These are phyloP conservation scores for Thumatha senex DNA, from an alignment of 2,888 invertebrate species.

Conservation along the genomic window DNA sequence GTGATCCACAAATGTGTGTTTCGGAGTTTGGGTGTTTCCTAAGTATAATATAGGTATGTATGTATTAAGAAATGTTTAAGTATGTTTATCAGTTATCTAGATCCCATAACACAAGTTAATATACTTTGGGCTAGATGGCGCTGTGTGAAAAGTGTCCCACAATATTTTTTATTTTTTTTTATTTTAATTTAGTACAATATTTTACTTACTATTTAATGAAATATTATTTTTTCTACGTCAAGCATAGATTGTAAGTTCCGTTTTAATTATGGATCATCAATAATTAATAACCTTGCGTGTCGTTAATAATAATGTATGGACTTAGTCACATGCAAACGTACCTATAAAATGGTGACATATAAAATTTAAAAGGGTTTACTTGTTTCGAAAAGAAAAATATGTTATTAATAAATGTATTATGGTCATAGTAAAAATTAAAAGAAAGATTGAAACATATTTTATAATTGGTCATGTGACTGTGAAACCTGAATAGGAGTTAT, in stretches of 20 bases:
- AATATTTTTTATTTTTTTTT: neutral
- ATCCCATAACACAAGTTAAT: too few species aligned
- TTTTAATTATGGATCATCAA: conserved; percentile 25
- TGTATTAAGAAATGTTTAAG: too few species aligned
- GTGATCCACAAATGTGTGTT: too few species aligned
- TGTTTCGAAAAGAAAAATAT: neutral
- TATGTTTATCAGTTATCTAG: too few species aligned
- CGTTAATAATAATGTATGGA: conserved; percentile 20
- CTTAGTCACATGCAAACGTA: conserved; percentile 17
- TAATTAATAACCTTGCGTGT: conserved; percentile 31
- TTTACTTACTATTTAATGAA: neutral
- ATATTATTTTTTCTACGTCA: neutral
- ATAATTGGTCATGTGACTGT: too few species aligned
- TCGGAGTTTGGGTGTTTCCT: too few species aligned
- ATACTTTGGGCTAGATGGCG: too few species aligned
- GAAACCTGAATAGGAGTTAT: too few species aligned
- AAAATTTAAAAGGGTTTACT: conserved; percentile 10
- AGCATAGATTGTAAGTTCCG: conserved; percentile 7
- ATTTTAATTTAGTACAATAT: neutral
- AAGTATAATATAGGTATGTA: too few species aligned
- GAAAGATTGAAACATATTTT: too few species aligned
- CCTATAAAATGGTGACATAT: conserved; percentile 8
- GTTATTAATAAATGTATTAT: neutral
- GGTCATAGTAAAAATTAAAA: too few species aligned
- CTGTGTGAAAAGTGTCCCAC: too few species aligned